Evolutionary conservation across 1,140 invertebrate genomes (phyloP).

Genomic region (Archivesica marissinica): DNA sequence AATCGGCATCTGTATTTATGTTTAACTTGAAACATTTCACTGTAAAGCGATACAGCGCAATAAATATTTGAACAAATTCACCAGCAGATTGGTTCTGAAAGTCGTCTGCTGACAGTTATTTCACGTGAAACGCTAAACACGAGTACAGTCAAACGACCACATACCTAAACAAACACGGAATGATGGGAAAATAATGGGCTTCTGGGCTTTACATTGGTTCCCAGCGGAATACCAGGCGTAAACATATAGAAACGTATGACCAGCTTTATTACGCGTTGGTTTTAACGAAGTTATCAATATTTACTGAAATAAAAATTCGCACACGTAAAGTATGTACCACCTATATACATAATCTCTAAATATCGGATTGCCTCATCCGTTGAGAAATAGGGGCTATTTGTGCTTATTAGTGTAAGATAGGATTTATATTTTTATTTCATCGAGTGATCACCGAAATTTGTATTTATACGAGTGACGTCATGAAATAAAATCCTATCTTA

Average conservation of each 20-base stretch:
- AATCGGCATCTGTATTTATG: constrained; percentile 53
- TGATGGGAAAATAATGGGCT: constrained; percentile 48
- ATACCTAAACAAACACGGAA: constrained; percentile 52
- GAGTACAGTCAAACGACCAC: constrained; percentile 44
- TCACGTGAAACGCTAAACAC: constrained; percentile 12
- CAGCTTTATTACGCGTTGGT: constrained; percentile 6
- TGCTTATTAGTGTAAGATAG: no score
- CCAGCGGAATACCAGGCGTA: constrained; percentile 21
- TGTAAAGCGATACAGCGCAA: constrained; percentile 49
- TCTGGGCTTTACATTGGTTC: constrained; percentile 26
- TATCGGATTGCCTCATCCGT: no score
- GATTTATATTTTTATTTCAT: no score
- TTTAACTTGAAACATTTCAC: constrained; percentile 50
- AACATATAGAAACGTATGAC: constrained; percentile 31
- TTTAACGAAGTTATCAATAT: constrained; percentile 27
- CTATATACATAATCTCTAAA: no score
- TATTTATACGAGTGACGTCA: no score
- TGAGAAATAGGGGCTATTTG: no score
- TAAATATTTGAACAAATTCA: constrained; percentile 52
- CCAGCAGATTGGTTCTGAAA: constrained; percentile 26
- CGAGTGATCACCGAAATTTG: no score
- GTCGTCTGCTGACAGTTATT: constrained; percentile 50
- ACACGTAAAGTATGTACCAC: no score
- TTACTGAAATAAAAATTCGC: constrained; percentile 17
- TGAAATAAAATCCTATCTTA: no score